A percentile compares a stretch with the other conserved stretches of the same genome.
Evolutionary conservation across 2,797 vertebrate species (phyloP).

Genomic region (Coluber constrictor): DNA sequence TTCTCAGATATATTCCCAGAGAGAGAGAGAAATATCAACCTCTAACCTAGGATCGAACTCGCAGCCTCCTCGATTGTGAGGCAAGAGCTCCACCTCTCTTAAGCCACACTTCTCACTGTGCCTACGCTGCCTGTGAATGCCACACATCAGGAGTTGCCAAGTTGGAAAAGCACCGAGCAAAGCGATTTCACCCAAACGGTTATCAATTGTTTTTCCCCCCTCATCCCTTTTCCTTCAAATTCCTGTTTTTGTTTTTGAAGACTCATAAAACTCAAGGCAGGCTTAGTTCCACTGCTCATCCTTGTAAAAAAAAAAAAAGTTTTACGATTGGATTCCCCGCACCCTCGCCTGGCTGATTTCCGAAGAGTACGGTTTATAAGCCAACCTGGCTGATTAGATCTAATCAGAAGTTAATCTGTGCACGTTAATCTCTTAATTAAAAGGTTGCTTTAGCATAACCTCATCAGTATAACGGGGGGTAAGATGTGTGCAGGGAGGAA

Average conservation of each 20-base stretch:
- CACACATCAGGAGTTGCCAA: neutral
- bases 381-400: neutral
- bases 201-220: neutral
- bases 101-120: too few species aligned
- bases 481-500: too few species aligned
- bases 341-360: neutral
- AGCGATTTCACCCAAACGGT: neutral
- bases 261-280: neutral
- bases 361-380: neutral
- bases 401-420: constrained; percentile 1
- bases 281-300: neutral
- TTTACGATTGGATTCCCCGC: neutral
- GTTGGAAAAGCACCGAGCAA: neutral
- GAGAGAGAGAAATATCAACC: too few species aligned
- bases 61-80: too few species aligned
- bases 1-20: too few species aligned
- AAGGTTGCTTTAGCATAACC: neutral
- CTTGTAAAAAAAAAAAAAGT: neutral
- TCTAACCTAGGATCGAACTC: too few species aligned
- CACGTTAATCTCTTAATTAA: neutral
- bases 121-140: neutral
- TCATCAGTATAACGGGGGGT: neutral
- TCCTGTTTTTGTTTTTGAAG: too few species aligned
- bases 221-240: neutral
- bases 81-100: too few species aligned